phyloP scores from a whole-genome alignment of 1,140 invertebrate species.

The Drosophila paulistorum region DNA sequence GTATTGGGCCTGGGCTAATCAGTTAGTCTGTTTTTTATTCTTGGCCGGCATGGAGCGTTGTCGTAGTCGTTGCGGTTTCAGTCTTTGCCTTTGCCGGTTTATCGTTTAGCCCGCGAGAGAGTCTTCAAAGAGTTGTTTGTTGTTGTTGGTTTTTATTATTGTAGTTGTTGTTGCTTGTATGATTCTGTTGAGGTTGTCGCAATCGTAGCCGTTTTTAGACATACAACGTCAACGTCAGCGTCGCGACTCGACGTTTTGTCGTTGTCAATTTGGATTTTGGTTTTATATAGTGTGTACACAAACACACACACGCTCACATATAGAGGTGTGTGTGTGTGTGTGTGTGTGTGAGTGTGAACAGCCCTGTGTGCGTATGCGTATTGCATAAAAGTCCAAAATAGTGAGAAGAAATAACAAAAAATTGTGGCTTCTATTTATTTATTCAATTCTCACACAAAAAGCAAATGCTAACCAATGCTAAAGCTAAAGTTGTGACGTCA shows the following conservation, averaged over 20 bases:
- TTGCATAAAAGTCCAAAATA: conserved; percentile 42
- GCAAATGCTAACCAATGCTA: background rate
- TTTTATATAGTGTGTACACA: conserved; percentile 20
- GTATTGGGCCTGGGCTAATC: conserved; percentile 64
- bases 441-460: conserved; percentile 47
- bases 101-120: conserved; percentile 21
- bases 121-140: conserved; percentile 9
- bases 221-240: conserved; percentile 23
- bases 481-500: background rate
- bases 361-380: conserved; percentile 22
- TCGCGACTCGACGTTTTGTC: conserved; percentile 26
- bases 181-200: conserved; percentile 47
- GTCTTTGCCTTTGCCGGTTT: conserved; percentile 12
- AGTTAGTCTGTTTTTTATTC: conserved; percentile 78
- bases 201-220: conserved; percentile 71
- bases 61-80: conserved; percentile 28
- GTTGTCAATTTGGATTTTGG: conserved; percentile 34
- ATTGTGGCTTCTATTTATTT: conserved; percentile 63
- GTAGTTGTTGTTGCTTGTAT: conserved; percentile 24
- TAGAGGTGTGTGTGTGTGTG: background rate
- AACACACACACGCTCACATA: too few species aligned
- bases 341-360: conserved; percentile 9
- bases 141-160: conserved; percentile 23
- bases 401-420: conserved; percentile 28
- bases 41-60: conserved; percentile 73